These are phyloP conservation scores for Tautogolabrus adspersus DNA, from an alignment of 2,113 vertebrate species.

Conservation along the genomic window DNA sequence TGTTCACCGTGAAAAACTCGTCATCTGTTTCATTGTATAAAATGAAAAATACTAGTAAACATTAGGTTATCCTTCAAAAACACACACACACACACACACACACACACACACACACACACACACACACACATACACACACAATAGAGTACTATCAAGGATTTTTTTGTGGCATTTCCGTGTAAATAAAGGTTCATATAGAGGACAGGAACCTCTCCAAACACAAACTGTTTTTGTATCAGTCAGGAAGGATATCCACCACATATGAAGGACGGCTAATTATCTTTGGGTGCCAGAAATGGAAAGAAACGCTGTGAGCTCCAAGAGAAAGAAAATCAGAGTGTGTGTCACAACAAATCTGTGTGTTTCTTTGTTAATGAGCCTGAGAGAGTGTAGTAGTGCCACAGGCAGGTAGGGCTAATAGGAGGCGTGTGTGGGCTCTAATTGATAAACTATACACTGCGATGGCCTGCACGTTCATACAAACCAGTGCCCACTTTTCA, in stretches of 20 bases:
- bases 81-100: no score
- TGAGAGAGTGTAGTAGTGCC: not conserved
- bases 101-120: no score
- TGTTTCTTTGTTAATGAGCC: conserved; percentile 7
- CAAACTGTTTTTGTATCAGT: conserved; percentile 18
- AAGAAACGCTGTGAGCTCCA: not conserved
- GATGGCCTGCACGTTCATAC: not conserved
- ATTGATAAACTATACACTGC: conserved; percentile 25
- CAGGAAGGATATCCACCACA: not conserved
- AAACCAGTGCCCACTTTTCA: not conserved
- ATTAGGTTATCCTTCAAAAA: no score
- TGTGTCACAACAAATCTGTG: not conserved
- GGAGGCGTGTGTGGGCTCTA: conserved; percentile 3
- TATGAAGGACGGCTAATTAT: conserved; percentile 21
- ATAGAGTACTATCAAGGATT: not conserved
- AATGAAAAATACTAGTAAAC: no score
- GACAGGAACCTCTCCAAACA: conserved; percentile 24
- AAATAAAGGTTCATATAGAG: conserved; percentile 7
- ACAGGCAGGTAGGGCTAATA: not conserved
- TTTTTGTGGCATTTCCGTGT: not conserved
- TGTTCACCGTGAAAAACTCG: no score
- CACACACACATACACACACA: no score
- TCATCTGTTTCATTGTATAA: no score
- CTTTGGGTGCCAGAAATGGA: not conserved
- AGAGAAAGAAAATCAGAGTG: not conserved